These are phyloP conservation scores for Cephus rjabovi DNA, from an alignment of 2,888 invertebrate species.

Conservation along the genomic window DNA sequence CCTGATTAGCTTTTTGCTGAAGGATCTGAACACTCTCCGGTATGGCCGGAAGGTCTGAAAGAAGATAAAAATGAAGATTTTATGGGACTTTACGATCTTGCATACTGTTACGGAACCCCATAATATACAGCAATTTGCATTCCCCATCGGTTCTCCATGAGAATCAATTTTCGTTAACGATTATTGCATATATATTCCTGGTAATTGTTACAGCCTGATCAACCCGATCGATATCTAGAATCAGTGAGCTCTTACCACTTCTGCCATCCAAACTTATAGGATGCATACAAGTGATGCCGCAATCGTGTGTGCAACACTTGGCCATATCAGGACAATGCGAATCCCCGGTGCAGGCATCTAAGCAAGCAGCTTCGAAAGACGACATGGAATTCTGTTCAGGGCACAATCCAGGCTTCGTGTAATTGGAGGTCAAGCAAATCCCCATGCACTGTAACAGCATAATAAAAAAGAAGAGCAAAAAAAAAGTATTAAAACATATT, in stretches of 20 bases:
- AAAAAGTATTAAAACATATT: too few species aligned
- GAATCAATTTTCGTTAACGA: slow-evolving; percentile 1
- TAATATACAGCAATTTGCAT: too few species aligned
- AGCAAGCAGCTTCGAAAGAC: slow-evolving; percentile 73
- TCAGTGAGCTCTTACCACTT: slow-evolving; percentile 67
- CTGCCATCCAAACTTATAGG: slow-evolving; percentile 72
- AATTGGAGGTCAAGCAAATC: slow-evolving; percentile 69
- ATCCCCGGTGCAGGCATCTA: slow-evolving; percentile 74
- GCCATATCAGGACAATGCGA: slow-evolving; percentile 77
- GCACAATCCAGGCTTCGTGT: slow-evolving; percentile 68
- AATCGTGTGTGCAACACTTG: slow-evolving; percentile 77
- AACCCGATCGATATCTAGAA: too few species aligned
- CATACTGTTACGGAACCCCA: too few species aligned
- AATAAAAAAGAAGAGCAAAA: too few species aligned
- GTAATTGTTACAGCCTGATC: too few species aligned
- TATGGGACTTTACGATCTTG: too few species aligned
- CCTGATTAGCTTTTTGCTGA: slow-evolving; percentile 45
- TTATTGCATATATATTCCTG: neutral
- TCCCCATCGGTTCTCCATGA: too few species aligned
- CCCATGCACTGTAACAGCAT: slow-evolving; percentile 70
- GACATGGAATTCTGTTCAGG: slow-evolving; percentile 61
- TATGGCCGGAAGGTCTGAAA: slow-evolving; percentile 44
- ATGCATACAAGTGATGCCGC: slow-evolving; percentile 78
- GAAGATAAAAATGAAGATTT: too few species aligned
- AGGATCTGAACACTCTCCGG: slow-evolving; percentile 47